Evolutionary conservation across 1,140 invertebrate genomes (phyloP).

Genomic region (Macrobrachium nipponense): DNA sequence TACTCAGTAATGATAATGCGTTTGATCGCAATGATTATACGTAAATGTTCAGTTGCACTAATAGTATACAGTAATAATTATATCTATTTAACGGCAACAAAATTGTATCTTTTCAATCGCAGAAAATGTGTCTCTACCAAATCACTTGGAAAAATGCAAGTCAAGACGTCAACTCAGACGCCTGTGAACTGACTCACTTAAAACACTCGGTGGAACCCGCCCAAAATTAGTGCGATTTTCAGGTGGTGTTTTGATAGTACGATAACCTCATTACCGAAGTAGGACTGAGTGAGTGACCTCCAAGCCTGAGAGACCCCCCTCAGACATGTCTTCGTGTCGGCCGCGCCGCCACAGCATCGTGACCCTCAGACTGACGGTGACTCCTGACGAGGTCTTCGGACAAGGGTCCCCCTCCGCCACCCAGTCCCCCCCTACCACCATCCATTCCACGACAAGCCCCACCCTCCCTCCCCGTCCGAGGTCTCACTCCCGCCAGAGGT

Average conservation of each 20-base stretch:
- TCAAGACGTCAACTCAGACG: no score
- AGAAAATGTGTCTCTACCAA: no score
- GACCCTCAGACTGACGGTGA: constrained; percentile 46
- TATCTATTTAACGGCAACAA: no score
- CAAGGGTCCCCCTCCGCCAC: neutral
- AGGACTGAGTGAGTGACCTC: neutral
- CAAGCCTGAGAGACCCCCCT: neutral
- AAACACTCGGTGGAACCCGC: no score
- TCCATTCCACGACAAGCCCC: constrained; percentile 27
- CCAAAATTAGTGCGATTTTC: no score
- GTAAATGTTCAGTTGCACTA: no score
- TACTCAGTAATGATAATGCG: no score
- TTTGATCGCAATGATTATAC: no score
- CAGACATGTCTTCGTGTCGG: constrained; percentile 45
- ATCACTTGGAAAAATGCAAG: no score
- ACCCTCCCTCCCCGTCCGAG: constrained; percentile 43
- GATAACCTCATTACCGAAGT: neutral
- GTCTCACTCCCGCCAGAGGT: constrained; percentile 45
- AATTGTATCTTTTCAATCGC: no score
- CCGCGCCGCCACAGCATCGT: constrained; percentile 52
- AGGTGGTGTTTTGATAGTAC: neutral
- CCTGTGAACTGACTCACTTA: no score
- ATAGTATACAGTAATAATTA: no score
- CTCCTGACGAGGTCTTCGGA: constrained; percentile 17
- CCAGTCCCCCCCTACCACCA: constrained; percentile 8